These are phyloP conservation scores for Sweltsa coloradensis DNA, from an alignment of 1,140 invertebrate genomes.

Conservation along the genomic window DNA sequence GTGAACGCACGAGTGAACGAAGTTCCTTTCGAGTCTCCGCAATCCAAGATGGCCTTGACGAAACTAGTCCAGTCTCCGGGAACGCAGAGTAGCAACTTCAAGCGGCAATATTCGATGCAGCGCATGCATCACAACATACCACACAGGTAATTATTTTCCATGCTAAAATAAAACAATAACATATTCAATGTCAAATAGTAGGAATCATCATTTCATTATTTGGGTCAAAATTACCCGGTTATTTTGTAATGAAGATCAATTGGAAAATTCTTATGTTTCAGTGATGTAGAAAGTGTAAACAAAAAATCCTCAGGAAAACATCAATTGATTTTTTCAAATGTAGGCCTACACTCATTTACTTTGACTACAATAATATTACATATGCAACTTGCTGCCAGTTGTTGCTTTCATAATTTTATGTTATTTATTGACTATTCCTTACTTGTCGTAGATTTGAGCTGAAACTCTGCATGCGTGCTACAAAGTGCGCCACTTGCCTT, in stretches of 20 bases:
- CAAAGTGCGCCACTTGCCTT: conserved; percentile 49
- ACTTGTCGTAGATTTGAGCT: conserved; percentile 34
- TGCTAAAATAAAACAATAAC: neutral
- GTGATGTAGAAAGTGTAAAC: too few relatives aligned
- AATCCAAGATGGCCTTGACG: conserved; percentile 28
- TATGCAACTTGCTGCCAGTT: too few relatives aligned
- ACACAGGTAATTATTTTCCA: conserved; percentile 31
- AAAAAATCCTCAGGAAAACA: too few relatives aligned
- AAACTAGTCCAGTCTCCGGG: conserved; percentile 28
- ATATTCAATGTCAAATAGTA: neutral
- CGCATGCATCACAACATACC: conserved; percentile 55
- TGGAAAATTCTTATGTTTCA: too few relatives aligned
- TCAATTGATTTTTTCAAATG: too few relatives aligned
- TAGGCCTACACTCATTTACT: too few relatives aligned
- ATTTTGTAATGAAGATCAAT: too few relatives aligned
- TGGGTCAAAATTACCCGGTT: neutral
- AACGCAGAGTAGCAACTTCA: conserved; percentile 20
- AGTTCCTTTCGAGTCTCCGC: too few relatives aligned
- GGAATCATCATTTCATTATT: neutral
- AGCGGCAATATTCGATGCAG: conserved; percentile 32
- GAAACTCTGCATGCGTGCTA: conserved; percentile 41
- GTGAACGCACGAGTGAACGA: too few relatives aligned
- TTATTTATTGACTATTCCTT: neutral
- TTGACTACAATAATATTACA: too few relatives aligned
- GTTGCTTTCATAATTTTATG: too few relatives aligned